Conservation (phyloP, 2,113 vertebrate species). For the Athene noctua region DNA sequence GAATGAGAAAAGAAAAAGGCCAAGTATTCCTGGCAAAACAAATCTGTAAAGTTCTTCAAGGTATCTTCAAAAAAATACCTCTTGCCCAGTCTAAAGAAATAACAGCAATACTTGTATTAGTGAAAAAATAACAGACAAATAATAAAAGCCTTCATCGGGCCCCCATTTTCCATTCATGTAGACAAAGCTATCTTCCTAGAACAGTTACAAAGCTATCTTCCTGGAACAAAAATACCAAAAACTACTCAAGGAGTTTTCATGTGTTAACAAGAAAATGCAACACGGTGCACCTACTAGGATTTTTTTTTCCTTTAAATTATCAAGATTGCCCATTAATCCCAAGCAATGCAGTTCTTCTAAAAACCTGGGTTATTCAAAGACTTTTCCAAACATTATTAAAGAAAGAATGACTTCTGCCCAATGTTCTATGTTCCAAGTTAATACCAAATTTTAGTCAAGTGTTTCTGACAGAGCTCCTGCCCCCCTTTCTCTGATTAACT, state of each 20-base stretch:
- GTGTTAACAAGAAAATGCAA: fast-evolving
- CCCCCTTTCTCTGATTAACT: background rate
- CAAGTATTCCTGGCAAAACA: background rate
- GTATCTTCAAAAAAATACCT: background rate
- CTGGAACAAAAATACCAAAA: background rate
- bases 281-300: fast-evolving
- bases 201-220: background rate
- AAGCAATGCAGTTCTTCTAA: background rate
- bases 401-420: background rate
- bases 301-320: background rate
- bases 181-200: background rate
- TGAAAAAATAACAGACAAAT: background rate
- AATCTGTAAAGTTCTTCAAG: background rate
- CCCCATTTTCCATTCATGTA: background rate
- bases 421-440: background rate
- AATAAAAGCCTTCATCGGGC: background rate
- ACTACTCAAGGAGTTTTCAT: background rate
- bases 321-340: background rate
- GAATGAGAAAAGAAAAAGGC: background rate
- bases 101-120: background rate
- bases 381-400: background rate
- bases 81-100: background rate
- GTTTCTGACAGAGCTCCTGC: background rate
- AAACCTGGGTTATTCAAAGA: background rate
- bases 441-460: background rate